A percentile compares a stretch with the other conserved stretches of the same genome.
Evolutionary conservation across 2,113 vertebrate species (phyloP).

Genomic region (Phalacrocorax brasilianus): DNA sequence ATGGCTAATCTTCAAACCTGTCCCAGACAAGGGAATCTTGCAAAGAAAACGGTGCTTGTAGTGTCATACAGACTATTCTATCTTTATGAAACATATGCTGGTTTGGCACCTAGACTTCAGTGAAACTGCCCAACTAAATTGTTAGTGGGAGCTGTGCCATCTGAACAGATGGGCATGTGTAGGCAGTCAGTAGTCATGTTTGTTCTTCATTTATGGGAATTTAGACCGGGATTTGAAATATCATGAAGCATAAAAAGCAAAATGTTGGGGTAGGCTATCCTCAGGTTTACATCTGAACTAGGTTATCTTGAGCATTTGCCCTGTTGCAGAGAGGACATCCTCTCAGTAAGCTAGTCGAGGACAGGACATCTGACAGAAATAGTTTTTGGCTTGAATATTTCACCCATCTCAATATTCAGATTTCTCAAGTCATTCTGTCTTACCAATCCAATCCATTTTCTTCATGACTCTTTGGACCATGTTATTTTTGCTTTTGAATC

Average conservation of each 20-base stretch:
- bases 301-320: not conserved
- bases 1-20: constrained; percentile 3
- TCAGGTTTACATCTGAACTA: not conserved
- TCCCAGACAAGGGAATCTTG: not conserved
- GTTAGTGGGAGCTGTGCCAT: constrained; percentile 62
- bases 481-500: not conserved
- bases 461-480: not conserved
- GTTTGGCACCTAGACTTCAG: constrained; percentile 56
- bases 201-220: constrained; percentile 64
- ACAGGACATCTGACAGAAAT: not conserved
- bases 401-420: not conserved
- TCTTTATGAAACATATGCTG: constrained; percentile 60
- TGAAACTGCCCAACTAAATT: constrained; percentile 58
- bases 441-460: not conserved
- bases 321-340: not conserved
- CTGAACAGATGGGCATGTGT: constrained; percentile 67
- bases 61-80: constrained; percentile 29
- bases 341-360: not conserved
- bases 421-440: not conserved
- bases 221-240: constrained; percentile 52
- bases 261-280: not conserved
- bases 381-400: not conserved
- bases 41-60: not conserved
- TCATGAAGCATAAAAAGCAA: constrained; percentile 31
- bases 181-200: constrained; percentile 59